Conservation (phyloP, 92 coral and sea anemone genomes). For the Anthopleura xanthogrammica region DNA sequence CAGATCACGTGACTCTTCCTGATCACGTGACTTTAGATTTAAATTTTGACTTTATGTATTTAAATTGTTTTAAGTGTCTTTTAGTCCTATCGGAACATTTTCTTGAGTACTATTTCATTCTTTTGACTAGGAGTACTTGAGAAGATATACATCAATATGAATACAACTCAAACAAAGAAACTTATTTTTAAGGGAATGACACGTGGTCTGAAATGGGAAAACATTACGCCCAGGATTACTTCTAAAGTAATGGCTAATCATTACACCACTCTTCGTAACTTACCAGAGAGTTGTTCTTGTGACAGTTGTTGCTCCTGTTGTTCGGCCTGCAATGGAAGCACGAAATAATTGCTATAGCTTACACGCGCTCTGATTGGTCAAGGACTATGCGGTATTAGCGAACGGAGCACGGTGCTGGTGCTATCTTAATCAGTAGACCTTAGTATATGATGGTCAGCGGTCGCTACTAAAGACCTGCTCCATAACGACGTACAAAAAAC, state of each 20-base stretch:
- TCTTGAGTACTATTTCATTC: too few relatives aligned
- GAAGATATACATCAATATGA: background rate
- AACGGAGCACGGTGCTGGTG: background rate
- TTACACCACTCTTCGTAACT: background rate
- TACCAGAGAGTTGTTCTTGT: constrained; percentile 32
- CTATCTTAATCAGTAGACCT: background rate
- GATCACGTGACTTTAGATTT: too few relatives aligned
- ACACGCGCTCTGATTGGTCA: too few relatives aligned
- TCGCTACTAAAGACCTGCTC: background rate
- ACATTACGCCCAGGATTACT: too few relatives aligned
- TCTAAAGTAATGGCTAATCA: background rate
- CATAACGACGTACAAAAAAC: too few relatives aligned
- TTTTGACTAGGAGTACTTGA: background rate
- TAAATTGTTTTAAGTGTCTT: too few relatives aligned
- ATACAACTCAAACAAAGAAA: too few relatives aligned
- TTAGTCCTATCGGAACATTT: too few relatives aligned
- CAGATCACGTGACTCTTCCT: background rate
- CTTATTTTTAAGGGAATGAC: too few relatives aligned
- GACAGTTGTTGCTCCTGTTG: constrained; percentile 13
- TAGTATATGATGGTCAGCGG: too few relatives aligned
- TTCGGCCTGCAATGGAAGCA: background rate
- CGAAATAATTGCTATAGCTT: background rate
- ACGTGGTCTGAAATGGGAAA: too few relatives aligned
- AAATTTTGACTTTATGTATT: too few relatives aligned
- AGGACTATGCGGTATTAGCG: background rate